Base-by-base conservation (phyloP, 30 jellyfish, hydroid and myxozoan species). In the Hydractinia echinata region DNA sequence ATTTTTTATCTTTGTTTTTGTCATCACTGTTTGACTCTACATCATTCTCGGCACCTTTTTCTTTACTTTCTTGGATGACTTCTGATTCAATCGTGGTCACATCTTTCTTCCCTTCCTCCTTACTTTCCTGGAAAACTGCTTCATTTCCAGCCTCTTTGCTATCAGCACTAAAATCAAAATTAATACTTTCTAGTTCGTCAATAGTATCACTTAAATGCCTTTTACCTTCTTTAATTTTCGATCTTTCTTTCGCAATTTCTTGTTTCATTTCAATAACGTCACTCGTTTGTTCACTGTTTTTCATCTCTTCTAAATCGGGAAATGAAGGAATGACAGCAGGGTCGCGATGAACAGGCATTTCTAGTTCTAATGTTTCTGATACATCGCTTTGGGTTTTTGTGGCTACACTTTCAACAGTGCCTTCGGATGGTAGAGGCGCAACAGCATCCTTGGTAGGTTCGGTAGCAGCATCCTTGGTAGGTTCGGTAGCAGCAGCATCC, bases 211-310 rank as follows among this genome's bases (percentile, higher is more conserved):
- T 80, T 21, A 80, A 67, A 58, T 54, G 61, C 6, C 66, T 67
- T 67, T 80, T 66, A 39, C 87, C 87, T 11, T 80, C 79, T 11
- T 19, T 55, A 9, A 80, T 52, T 21, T 80, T 67, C 15, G 82
- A 60, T 21, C 61, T 80, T 44, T 80, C 84, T 8, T 52, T 64
- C 39, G 84, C 87, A 50, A 80, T 16, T 18, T 52, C 87, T 4
- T 80, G 84, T 39, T 80, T 21, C 87, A 80, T 80, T 10, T 48
- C 72, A 4, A 15, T 39, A 58, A 61, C 69, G 16, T 80, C 84
- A 5, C 84, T 67, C 14, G 72, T 13, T 20, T 48, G 53, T 21
- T 61, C 87, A 64, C 19, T 44, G 19, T 51, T 44, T 64, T 7
- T 64, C 5, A 64, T 64, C 39, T 64, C 74, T 7, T 64, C 74